Conservation (phyloP, 2,797 vertebrate genomes). For the Salmo trutta region DNA sequence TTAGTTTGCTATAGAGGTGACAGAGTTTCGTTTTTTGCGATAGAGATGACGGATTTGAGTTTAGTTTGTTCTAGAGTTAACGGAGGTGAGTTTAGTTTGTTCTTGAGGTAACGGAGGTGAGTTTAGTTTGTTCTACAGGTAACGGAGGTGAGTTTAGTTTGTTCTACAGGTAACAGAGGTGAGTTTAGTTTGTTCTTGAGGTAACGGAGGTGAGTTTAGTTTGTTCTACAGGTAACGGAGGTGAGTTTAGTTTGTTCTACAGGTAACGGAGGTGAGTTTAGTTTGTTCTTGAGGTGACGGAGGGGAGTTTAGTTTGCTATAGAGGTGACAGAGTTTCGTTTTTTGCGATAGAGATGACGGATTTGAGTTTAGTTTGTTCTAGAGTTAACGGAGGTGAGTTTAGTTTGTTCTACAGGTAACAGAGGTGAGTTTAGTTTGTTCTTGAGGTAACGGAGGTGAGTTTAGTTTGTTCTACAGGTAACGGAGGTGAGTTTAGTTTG, state of each 20-base stretch:
- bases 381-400: neutral
- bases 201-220: neutral
- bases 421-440: neutral
- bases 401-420: neutral
- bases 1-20: no score
- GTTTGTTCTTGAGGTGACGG: slow-evolving; percentile 9
- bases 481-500: neutral
- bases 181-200: no score
- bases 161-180: no score
- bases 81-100: neutral
- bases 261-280: neutral
- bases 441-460: neutral
- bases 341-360: neutral
- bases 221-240: neutral
- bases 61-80: neutral
- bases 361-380: no score
- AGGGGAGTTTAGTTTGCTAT: slow-evolving; percentile 15
- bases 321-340: no score
- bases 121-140: neutral
- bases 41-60: neutral
- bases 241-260: neutral
- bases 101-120: neutral
- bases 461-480: neutral
- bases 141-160: neutral
- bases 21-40: no score